Conservation (phyloP, 2,113 vertebrate genomes). For the Pogona vitticeps region DNA sequence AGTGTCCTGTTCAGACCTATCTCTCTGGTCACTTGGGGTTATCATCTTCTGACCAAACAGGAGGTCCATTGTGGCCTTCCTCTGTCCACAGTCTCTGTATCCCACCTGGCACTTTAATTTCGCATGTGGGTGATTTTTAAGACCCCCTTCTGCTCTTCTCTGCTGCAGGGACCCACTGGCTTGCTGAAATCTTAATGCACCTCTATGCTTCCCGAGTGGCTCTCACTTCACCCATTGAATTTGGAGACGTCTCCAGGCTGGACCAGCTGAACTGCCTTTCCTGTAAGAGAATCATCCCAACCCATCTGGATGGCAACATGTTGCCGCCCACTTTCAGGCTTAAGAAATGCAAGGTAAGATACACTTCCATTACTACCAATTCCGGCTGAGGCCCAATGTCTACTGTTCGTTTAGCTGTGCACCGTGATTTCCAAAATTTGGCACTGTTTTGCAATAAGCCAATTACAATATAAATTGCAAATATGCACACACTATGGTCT, state of each 20-base stretch:
- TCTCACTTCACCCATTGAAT: constrained; percentile 75
- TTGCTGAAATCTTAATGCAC: constrained; percentile 74
- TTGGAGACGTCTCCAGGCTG: constrained; percentile 74
- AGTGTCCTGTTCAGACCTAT: no score
- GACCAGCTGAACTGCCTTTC: constrained; percentile 69
- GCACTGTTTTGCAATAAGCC: background rate
- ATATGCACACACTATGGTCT: background rate
- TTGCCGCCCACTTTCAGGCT: constrained; percentile 70
- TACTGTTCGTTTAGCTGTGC: no score
- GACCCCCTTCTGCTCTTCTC: background rate
- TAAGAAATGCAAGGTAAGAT: constrained; percentile 73
- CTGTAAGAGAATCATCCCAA: constrained; percentile 75
- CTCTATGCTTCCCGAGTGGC: constrained; percentile 65
- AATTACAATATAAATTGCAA: background rate
- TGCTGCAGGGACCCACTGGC: constrained; percentile 78
- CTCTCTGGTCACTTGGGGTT: no score
- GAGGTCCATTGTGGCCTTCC: background rate
- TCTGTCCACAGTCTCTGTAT: no score
- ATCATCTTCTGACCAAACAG: no score
- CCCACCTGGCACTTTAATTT: background rate
- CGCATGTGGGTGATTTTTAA: no score
- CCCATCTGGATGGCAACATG: constrained; percentile 74
- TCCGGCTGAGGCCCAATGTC: background rate
- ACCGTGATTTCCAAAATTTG: background rate
- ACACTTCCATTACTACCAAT: background rate